These are phyloP conservation scores for Rhopalosiphum maidis DNA, from an alignment of 1,140 invertebrate genomes.

Conservation along the genomic window DNA sequence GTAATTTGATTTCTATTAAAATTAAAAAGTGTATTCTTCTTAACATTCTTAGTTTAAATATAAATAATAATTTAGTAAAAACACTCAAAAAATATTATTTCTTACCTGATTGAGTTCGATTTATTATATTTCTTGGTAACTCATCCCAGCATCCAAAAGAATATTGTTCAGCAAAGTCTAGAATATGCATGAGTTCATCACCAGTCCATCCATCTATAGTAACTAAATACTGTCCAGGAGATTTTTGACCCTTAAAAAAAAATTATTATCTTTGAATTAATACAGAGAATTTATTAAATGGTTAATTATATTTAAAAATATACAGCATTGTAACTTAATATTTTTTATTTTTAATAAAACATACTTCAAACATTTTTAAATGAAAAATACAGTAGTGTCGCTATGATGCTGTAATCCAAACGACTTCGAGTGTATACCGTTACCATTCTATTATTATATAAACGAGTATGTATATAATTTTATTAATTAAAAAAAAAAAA, in stretches of 20 bases:
- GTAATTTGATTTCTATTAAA: conserved; percentile 31
- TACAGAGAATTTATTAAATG: background rate
- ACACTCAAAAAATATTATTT: background rate
- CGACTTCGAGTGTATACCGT: too few relatives aligned
- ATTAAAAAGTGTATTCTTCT: background rate
- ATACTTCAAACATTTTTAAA: background rate
- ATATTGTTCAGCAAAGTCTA: conserved; percentile 55
- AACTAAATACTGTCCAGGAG: conserved; percentile 40
- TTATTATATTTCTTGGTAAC: conserved; percentile 17
- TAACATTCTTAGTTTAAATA: background rate
- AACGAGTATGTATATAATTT: too few relatives aligned
- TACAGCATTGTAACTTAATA: background rate
- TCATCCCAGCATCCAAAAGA: conserved; percentile 54
- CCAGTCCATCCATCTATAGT: conserved; percentile 42
- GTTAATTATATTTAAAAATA: background rate
- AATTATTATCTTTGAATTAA: background rate
- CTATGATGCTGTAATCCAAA: too few relatives aligned
- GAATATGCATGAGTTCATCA: conserved; percentile 37
- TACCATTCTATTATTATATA: too few relatives aligned
- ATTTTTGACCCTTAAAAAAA: conserved; percentile 37
- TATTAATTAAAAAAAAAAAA: too few relatives aligned
- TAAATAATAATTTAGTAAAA: background rate
- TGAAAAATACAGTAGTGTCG: background rate
- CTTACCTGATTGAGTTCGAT: conserved; percentile 24
- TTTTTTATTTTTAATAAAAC: background rate